phyloP scores from a whole-genome alignment of 2,888 invertebrate species.

The Thumatha senex region DNA sequence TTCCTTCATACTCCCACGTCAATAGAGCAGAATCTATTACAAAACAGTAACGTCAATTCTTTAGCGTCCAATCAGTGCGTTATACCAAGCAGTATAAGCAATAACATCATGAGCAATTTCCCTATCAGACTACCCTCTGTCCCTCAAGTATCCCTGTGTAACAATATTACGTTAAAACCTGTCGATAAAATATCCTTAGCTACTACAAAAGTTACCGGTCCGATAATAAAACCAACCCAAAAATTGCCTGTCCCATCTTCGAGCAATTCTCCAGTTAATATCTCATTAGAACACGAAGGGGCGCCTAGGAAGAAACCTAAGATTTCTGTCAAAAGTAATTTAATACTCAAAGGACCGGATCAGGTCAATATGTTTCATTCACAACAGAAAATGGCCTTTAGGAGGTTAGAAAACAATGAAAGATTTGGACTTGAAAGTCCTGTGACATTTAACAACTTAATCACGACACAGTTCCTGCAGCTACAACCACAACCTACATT shows the following conservation, averaged over 20 bases:
- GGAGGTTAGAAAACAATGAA: conserved; percentile 70
- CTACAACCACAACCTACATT: conserved; percentile 65
- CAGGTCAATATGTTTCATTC: conserved; percentile 78
- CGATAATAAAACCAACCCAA: conserved; percentile 73
- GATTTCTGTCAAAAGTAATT: conserved; percentile 79
- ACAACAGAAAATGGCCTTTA: conserved; percentile 78
- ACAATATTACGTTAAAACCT: conserved; percentile 69
- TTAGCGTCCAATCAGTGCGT: conserved; percentile 59
- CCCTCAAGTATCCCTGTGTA: conserved; percentile 59
- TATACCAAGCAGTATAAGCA: conserved; percentile 54
- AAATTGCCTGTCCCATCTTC: conserved; percentile 71
- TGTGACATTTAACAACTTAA: conserved; percentile 75
- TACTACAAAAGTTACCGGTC: conserved; percentile 66
- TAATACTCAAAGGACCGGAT: conserved; percentile 78
- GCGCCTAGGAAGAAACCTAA: conserved; percentile 75
- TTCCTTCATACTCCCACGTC: conserved; percentile 63
- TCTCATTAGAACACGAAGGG: conserved; percentile 58
- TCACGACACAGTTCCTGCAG: conserved; percentile 77
- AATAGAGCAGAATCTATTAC: conserved; percentile 61
- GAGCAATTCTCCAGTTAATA: conserved; percentile 68
- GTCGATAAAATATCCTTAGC: conserved; percentile 68
- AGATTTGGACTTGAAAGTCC: conserved; percentile 68
- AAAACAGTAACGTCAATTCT: conserved; percentile 58
- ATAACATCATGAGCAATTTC: conserved; percentile 74
- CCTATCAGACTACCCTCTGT: conserved; percentile 67